phyloP scores from a whole-genome alignment of 2,113 vertebrate genomes.

The Poicephalus meyeri region DNA sequence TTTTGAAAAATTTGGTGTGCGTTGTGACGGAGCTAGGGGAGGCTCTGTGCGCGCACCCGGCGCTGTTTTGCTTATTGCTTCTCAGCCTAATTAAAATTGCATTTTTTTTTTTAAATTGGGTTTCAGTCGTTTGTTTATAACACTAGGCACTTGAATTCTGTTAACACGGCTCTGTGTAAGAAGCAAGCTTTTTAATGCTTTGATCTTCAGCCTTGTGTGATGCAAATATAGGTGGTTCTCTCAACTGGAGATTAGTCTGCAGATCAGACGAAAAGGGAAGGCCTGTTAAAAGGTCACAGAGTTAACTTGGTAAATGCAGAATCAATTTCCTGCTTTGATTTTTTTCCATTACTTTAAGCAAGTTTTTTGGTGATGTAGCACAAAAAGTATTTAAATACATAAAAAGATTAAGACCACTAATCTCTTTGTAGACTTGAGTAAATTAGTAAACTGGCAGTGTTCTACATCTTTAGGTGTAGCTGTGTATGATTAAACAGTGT shows the following conservation, averaged over 20 bases:
- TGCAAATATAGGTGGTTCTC: neutral
- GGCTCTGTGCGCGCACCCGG: too few relatives aligned
- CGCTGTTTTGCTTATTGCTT: too few relatives aligned
- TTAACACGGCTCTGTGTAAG: neutral
- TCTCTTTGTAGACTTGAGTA: neutral
- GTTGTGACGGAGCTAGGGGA: too few relatives aligned
- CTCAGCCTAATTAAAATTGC: too few relatives aligned
- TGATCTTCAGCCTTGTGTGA: neutral
- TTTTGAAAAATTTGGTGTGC: too few relatives aligned
- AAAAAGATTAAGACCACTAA: neutral
- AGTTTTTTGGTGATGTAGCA: neutral
- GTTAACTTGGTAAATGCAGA: neutral
- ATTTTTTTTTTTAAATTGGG: too few relatives aligned
- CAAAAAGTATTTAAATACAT: conserved; percentile 1
- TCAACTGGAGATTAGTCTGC: neutral
- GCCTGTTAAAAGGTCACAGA: neutral
- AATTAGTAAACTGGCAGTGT: neutral
- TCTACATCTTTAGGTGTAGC: neutral
- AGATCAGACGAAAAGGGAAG: neutral
- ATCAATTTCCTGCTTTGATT: conserved; percentile 32
- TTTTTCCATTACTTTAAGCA: neutral
- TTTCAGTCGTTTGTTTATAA: too few relatives aligned
- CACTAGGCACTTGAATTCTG: neutral
- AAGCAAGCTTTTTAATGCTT: neutral
- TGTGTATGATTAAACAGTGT: neutral